phyloP scores from a whole-genome alignment of 2,113 vertebrate species.

The Pleuronectes platessa region DNA sequence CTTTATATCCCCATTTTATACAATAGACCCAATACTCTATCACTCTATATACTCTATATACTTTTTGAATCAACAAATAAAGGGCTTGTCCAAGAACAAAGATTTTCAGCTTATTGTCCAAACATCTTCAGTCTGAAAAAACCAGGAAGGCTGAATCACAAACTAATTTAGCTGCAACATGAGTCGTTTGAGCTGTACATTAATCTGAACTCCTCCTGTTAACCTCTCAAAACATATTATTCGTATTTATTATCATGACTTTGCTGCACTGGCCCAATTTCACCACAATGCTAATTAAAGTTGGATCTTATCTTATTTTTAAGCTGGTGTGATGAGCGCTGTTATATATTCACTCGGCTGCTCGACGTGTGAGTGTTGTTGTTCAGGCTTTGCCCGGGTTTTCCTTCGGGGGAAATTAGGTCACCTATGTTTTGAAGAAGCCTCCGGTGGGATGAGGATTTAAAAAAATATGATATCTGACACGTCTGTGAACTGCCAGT shows the following conservation, averaged over 20 bases:
- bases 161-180: neutral
- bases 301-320: slow-evolving; percentile 60
- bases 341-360: slow-evolving; percentile 63
- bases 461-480: slow-evolving; percentile 16
- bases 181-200: neutral
- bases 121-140: neutral
- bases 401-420: slow-evolving; percentile 32
- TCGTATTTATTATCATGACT: no score
- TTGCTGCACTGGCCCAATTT: slow-evolving; percentile 23
- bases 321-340: slow-evolving; percentile 18
- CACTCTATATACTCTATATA: no score
- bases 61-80: no score
- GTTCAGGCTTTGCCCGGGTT: slow-evolving; percentile 33
- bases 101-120: neutral
- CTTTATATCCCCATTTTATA: no score
- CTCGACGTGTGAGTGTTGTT: slow-evolving; percentile 25
- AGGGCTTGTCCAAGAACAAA: neutral
- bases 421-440: slow-evolving; percentile 46
- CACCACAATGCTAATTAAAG: slow-evolving; percentile 55
- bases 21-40: no score
- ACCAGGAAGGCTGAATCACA: neutral
- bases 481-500: slow-evolving; percentile 11
- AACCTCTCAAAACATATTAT: no score
- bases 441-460: slow-evolving; percentile 11
- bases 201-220: no score